Evolutionary conservation across 2,888 invertebrate species (phyloP), one percentile per base, ranked within the genome.

Genomic region (Rotaria socialis): DNA sequence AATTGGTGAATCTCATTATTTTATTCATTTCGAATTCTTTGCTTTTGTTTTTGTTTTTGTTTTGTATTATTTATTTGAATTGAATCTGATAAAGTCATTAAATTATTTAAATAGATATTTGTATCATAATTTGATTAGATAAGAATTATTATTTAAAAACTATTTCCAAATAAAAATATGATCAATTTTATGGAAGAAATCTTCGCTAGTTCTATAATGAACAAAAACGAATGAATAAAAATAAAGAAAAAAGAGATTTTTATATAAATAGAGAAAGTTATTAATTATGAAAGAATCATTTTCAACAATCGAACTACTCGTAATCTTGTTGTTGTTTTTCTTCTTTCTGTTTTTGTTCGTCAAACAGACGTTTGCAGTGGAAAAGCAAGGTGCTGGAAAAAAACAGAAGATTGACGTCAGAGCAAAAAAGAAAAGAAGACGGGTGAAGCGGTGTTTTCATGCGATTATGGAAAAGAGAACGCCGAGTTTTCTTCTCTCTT

Each of bases 341-440:
- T n/a, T 60, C 58, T 2, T 27, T 3, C 7, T 27, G n/a, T 22
- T 24, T 6, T 67, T 7, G 6, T 27, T 67, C 67, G 6, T 35
- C 35, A 35, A 67, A 19, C 19, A 67, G 16, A 67, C 16, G 67
- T 5, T 67, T 0, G 35, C 27, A 27, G 35, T 10, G 67, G 67
- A 67, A 67, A 67, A 67, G 67, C 35, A 67, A 67, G 67, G 67
- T 67, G 67, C 67, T 67, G 67, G 19, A 60, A 60, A 60, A 19
- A 19, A 41, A 35, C 35, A 67, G 6, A 67, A 6, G 16, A 67
- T 67, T 67, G 67, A 67, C 67, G 67, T 67, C 67, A 67, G 55
- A 55, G 6, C 16, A 41, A 67, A 27, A 35, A 16, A 35, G 24
- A 27, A 67, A 35, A 27, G 67, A 67, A 67, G 27, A 67, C 67